Percentiles rank a stretch among this genome's conserved stretches.
phyloP scores from a whole-genome alignment of 2,797 vertebrate genomes.

The Phylloscopus collybita region DNA sequence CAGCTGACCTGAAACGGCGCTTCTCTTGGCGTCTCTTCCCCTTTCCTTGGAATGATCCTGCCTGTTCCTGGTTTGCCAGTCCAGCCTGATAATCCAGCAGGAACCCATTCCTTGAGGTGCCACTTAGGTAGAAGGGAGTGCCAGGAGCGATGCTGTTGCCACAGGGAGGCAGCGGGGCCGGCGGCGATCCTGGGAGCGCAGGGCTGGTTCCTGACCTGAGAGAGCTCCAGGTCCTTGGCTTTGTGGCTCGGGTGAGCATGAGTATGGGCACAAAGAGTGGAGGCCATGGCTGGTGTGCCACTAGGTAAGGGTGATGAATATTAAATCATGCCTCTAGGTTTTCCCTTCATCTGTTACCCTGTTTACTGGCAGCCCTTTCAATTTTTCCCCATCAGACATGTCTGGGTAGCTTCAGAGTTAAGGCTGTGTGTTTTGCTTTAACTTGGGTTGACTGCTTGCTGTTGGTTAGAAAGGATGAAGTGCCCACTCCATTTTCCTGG shows the following conservation, averaged over 20 bases:
- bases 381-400: background rate
- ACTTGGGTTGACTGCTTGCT: background rate
- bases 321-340: background rate
- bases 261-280: fast-evolving
- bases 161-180: fast-evolving
- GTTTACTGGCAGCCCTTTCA: background rate
- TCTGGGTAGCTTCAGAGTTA: background rate
- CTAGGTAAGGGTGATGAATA: background rate
- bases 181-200: fast-evolving
- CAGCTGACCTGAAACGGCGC: background rate
- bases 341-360: background rate
- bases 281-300: background rate
- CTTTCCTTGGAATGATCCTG: background rate
- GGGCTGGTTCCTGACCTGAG: fast-evolving
- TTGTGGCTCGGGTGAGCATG: fast-evolving
- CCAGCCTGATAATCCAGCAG: conserved; percentile 46
- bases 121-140: background rate
- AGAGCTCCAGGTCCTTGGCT: background rate
- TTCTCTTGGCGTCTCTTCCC: background rate
- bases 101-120: conserved; percentile 21
- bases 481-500: background rate
- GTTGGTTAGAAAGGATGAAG: background rate
- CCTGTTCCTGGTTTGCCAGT: conserved; percentile 44
- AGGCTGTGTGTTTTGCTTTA: background rate
- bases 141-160: fast-evolving